phyloP scores from a whole-genome alignment of 2,888 invertebrate genomes.

The Parascotia fuliginaria region DNA sequence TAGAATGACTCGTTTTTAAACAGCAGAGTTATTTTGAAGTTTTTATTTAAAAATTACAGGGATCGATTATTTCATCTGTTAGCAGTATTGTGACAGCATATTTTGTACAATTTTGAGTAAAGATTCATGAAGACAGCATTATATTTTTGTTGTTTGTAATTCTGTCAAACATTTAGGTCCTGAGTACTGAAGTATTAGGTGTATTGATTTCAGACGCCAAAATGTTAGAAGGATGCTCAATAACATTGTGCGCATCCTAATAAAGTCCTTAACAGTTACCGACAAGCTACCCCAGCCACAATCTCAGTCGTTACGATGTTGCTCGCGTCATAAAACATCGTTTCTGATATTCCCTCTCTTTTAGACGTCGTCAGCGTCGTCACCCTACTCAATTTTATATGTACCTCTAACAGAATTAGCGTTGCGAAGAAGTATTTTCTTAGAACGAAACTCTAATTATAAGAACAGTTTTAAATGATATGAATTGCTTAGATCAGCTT shows the following conservation, averaged over 20 bases:
- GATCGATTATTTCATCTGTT: too few species aligned
- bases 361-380: slow-evolving; percentile 15
- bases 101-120: too few species aligned
- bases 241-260: slow-evolving; percentile 30
- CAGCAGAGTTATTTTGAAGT: slow-evolving; percentile 11
- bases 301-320: slow-evolving; percentile 49
- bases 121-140: too few species aligned
- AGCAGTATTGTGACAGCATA: too few species aligned
- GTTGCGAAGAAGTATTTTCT: slow-evolving; percentile 1
- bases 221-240: background rate
- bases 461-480: background rate
- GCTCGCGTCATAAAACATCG: slow-evolving; percentile 40
- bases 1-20: slow-evolving; percentile 15
- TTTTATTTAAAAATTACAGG: too few species aligned
- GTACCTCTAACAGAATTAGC: slow-evolving; percentile 18
- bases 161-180: too few species aligned
- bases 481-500: background rate
- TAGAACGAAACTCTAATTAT: background rate
- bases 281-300: slow-evolving; percentile 36
- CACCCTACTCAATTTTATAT: slow-evolving; percentile 32
- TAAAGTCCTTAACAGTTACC: slow-evolving; percentile 34
- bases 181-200: background rate
- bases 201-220: background rate
- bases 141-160: background rate
- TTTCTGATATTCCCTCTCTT: slow-evolving; percentile 21